These are phyloP conservation scores for Mimumesa dahlbomi DNA, from an alignment of 2,888 invertebrate genomes.

Conservation along the genomic window DNA sequence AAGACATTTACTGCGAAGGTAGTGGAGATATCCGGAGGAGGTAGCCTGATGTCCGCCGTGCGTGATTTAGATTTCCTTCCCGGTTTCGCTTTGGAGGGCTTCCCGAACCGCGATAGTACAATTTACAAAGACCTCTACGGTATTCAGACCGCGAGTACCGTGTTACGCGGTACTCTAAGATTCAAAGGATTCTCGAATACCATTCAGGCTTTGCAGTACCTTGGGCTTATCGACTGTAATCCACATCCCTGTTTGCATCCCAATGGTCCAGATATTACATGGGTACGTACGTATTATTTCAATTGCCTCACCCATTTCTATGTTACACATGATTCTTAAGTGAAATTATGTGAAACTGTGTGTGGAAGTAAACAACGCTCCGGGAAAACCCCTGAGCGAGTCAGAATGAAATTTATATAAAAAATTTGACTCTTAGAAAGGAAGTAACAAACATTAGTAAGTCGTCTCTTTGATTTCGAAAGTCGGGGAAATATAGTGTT, in stretches of 20 bases:
- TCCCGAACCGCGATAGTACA: constrained; percentile 97
- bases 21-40: constrained; percentile 94
- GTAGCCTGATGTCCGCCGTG: constrained; percentile 92
- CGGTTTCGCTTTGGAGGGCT: constrained; percentile 97
- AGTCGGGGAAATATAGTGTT: no score
- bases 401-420: no score
- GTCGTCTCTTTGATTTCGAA: no score
- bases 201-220: constrained; percentile 91
- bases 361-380: no score
- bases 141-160: constrained; percentile 91
- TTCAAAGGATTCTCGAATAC: constrained; percentile 95
- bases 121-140: constrained; percentile 93
- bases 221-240: constrained; percentile 93
- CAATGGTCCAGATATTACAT: constrained; percentile 97
- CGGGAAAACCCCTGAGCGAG: no score
- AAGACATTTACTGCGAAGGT: constrained; percentile 81
- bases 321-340: no score
- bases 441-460: no score
- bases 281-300: no score
- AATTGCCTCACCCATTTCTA: no score
- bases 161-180: constrained; percentile 96
- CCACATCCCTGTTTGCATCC: constrained; percentile 95
- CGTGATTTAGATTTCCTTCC: constrained; percentile 94
- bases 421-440: no score
- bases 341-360: no score